Conservation (phyloP, 1,140 invertebrate species). For the Penaeus indicus region DNA sequence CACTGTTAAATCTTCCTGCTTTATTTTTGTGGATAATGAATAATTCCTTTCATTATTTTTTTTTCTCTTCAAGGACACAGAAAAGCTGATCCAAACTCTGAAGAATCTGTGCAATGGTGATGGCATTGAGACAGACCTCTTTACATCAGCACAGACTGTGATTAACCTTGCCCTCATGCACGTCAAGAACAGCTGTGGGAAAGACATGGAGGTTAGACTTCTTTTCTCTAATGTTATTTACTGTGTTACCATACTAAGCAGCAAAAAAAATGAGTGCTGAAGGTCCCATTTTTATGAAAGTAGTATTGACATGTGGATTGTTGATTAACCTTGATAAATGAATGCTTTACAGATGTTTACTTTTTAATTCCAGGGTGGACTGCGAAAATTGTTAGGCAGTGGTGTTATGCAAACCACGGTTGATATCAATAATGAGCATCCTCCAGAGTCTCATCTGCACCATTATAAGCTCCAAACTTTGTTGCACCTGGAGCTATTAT, state of each 20-base stretch:
- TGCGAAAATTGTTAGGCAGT: conserved; percentile 48
- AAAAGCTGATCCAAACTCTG: conserved; percentile 42
- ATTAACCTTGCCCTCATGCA: conserved; percentile 62
- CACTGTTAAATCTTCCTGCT: too few species aligned
- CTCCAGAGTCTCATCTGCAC: conserved; percentile 40
- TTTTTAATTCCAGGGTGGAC: conserved; percentile 36
- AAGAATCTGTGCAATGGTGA: conserved; percentile 41
- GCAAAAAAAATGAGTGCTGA: too few species aligned
- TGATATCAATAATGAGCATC: conserved; percentile 15
- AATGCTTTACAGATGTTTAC: neutral
- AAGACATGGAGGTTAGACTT: conserved; percentile 17
- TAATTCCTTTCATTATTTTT: conserved; percentile 17
- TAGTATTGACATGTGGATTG: too few species aligned
- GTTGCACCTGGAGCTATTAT: conserved; percentile 58
- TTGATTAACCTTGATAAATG: neutral
- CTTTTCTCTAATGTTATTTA: neutral
- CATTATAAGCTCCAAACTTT: conserved; percentile 57
- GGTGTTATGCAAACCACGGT: conserved; percentile 46
- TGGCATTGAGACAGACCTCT: conserved; percentile 43
- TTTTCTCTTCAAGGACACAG: conserved; percentile 47
- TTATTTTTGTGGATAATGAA: neutral
- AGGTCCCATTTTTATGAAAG: too few species aligned
- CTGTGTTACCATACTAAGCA: too few species aligned
- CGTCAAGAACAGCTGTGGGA: conserved; percentile 33
- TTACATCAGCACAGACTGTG: conserved; percentile 61